Base-by-base conservation (phyloP, 1,140 invertebrate species). In the Zaprionus lachaisei region DNA sequence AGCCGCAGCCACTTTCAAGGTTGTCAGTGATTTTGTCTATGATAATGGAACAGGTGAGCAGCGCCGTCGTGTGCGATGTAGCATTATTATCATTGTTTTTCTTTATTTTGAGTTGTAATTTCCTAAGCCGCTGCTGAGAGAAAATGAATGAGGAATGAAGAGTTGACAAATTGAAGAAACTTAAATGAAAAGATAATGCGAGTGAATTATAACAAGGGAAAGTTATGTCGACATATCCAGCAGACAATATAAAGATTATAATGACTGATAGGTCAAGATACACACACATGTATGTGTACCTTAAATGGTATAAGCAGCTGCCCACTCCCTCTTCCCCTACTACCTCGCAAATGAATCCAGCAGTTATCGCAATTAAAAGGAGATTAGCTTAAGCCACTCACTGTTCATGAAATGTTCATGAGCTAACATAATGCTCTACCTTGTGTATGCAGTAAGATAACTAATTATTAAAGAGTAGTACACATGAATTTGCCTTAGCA, bases 1-100 rank as follows among this genome's bases (percentile, higher is more conserved):
- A 77, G 77, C 63, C 79, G 63, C 69, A 80, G 70, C 78, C 5
- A 81, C 81, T 84, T 87, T 87, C 83, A 87, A 87, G 83, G 83
- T 87, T 87, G 80, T 64, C 68, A 57, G 37, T 26, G 61, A 69
- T 65, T 75, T 75, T 64, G 38, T 65, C 72, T 64, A 70, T 70
- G 72, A 64, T 70, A 69, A 79, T 79, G 55, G 61, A 70, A 60
- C 73, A 76, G 73, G 73, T 76, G 72, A 65, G 44, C 49, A 44
- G 54, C 47, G 54, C 68, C 26, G 44, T 61, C 26, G 44, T 61
- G 26, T 66, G 54, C 63, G 34, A 51, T 61, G 28, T 9, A 74
- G 69, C 37, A 65, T 34, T 63, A 69, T 34, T 69, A 44, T 74
- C 68, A 37, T 62, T 67, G 41, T 41, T 58, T 67, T 17, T 17